These are phyloP conservation scores for Lasius platythorax DNA, from an alignment of 2,888 invertebrate genomes.

Conservation along the genomic window DNA sequence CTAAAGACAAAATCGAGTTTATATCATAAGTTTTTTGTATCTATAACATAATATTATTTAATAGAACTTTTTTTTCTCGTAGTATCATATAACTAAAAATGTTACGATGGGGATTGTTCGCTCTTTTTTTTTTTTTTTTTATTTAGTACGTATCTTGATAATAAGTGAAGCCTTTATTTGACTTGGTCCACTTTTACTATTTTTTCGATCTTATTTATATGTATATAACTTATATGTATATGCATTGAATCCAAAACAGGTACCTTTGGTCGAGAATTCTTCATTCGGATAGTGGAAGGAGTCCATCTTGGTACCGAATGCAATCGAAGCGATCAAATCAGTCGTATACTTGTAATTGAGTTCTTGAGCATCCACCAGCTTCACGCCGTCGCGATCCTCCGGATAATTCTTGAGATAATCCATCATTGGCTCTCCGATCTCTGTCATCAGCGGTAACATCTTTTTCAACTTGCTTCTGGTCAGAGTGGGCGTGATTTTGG, in stretches of 20 bases:
- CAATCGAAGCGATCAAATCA: constrained; percentile 80
- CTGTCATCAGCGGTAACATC: constrained; percentile 86
- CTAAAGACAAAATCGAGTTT: too few species aligned
- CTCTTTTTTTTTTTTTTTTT: too few species aligned
- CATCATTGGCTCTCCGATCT: constrained; percentile 83
- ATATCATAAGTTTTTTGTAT: too few species aligned
- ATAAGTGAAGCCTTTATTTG: neutral
- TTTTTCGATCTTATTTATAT: neutral
- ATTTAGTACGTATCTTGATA: too few species aligned
- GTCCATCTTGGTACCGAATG: constrained; percentile 78
- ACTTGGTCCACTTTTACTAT: neutral
- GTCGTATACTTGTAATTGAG: constrained; percentile 81
- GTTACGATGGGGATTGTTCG: too few species aligned
- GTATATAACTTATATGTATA: neutral
- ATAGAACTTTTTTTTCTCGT: too few species aligned
- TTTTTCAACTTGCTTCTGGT: constrained; percentile 87
- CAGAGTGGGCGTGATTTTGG: constrained; percentile 87
- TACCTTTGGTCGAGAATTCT: constrained; percentile 78
- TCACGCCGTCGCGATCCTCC: constrained; percentile 59
- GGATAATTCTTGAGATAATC: constrained; percentile 70
- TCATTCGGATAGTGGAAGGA: constrained; percentile 79
- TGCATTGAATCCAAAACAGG: neutral
- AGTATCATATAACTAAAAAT: too few species aligned
- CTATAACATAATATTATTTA: too few species aligned
- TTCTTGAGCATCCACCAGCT: constrained; percentile 79